These are phyloP conservation scores for Helarctos malayanus DNA, from an alignment of 2,797 vertebrate species.

Conservation along the genomic window DNA sequence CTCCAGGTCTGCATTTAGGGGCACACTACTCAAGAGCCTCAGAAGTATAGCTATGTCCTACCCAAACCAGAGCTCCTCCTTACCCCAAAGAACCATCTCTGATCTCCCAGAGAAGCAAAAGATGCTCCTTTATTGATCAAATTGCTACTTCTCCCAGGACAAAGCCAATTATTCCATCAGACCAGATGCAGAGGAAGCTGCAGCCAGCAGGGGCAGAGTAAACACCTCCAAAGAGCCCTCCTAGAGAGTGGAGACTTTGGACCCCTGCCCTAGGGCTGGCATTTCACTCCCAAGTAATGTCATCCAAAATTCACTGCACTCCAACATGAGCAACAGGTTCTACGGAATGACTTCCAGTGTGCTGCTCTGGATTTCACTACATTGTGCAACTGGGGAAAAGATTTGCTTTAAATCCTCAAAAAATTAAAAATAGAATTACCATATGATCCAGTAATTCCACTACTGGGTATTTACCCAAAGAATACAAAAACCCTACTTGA, in stretches of 20 bases:
- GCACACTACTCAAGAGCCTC: background rate
- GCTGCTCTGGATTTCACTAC: background rate
- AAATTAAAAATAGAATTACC: background rate
- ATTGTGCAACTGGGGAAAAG: background rate
- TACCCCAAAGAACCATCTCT: background rate
- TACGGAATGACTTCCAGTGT: background rate
- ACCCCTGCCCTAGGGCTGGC: accelerated
- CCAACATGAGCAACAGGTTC: background rate
- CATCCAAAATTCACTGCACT: background rate
- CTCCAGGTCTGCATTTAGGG: background rate
- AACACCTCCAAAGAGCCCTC: background rate
- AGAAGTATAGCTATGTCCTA: background rate
- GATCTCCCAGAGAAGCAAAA: background rate
- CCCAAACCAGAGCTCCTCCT: background rate
- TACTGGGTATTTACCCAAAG: background rate
- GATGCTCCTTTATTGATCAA: background rate
- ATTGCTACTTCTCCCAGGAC: background rate
- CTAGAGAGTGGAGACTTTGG: background rate
- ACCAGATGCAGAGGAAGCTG: background rate
- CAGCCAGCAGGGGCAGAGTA: background rate
- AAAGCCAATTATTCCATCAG: background rate
- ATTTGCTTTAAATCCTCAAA: background rate
- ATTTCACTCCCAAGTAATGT: background rate
- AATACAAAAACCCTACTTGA: background rate
- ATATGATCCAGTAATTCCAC: background rate